Evolutionary conservation across 2,113 vertebrate species (phyloP).

Genomic region (Ellobius talpinus): DNA sequence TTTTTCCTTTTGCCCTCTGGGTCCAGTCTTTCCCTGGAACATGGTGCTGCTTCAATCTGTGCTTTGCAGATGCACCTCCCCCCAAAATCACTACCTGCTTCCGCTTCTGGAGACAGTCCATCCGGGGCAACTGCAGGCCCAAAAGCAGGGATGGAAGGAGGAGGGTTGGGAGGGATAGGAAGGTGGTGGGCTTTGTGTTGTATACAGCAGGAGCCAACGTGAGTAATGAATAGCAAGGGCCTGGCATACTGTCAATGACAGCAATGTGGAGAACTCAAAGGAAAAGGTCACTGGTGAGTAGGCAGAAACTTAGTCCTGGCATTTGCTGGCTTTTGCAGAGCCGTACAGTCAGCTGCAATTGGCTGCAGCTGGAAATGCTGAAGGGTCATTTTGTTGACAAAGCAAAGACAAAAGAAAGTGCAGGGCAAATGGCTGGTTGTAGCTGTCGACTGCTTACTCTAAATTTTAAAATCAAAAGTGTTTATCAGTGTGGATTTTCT

Average conservation of each 20-base stretch:
- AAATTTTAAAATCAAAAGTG: constrained; percentile 52
- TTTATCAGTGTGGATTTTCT: constrained; percentile 38
- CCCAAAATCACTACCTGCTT: background rate
- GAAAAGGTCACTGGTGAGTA: background rate
- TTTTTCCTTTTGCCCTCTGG: background rate
- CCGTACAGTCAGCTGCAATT: background rate
- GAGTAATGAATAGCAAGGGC: background rate
- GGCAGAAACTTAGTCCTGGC: background rate
- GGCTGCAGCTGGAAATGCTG: constrained; percentile 17
- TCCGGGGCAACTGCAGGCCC: background rate
- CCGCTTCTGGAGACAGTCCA: background rate
- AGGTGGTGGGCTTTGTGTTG: background rate
- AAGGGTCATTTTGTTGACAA: constrained; percentile 24
- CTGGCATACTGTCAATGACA: background rate
- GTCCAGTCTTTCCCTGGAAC: background rate
- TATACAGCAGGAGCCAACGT: background rate
- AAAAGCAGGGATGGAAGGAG: background rate
- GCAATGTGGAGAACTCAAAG: background rate
- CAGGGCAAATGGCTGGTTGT: background rate
- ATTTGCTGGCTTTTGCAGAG: constrained; percentile 8
- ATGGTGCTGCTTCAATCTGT: background rate
- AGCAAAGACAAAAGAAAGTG: constrained; percentile 53
- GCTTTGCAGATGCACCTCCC: background rate
- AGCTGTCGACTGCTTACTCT: background rate
- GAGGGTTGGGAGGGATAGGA: background rate